phyloP scores from a whole-genome alignment of 2,888 invertebrate species.

The Lycia hirtaria region DNA sequence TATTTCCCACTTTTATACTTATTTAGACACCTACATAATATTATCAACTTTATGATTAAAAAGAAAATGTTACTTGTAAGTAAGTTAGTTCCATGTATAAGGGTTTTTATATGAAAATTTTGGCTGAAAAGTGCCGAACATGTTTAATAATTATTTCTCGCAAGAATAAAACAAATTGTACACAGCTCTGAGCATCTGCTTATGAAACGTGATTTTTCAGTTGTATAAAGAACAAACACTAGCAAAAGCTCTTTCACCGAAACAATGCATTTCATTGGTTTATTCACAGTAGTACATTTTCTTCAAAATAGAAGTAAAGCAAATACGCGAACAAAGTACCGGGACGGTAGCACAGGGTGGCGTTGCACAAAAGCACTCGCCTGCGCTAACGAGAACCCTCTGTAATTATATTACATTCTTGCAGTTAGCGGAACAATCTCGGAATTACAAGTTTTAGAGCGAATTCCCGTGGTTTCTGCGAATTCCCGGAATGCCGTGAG shows the following conservation, averaged over 20 bases:
- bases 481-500: constrained; percentile 22
- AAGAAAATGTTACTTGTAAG: background rate
- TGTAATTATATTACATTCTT: constrained; percentile 78
- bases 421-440: constrained; percentile 74
- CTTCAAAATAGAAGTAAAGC: constrained; percentile 41
- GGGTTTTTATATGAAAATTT: too few species aligned
- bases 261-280: constrained; percentile 30
- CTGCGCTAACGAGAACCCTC: constrained; percentile 60
- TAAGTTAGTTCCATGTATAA: too few species aligned
- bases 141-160: background rate
- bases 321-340: constrained; percentile 40
- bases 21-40: too few species aligned
- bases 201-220: constrained; percentile 17
- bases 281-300: constrained; percentile 19
- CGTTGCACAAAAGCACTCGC: constrained; percentile 54
- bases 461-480: constrained; percentile 50
- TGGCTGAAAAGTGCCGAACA: background rate
- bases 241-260: constrained; percentile 10
- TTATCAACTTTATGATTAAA: too few species aligned
- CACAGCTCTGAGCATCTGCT: constrained; percentile 5
- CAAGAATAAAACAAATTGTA: constrained; percentile 6
- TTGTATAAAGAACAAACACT: constrained; percentile 10
- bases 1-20: background rate
- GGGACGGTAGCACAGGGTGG: constrained; percentile 48
- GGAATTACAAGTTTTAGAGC: constrained; percentile 65